A percentile compares a stretch with the other conserved stretches of the same genome.
Conservation (phyloP, 2,113 vertebrate genomes). For the Dicaeum eximium region DNA sequence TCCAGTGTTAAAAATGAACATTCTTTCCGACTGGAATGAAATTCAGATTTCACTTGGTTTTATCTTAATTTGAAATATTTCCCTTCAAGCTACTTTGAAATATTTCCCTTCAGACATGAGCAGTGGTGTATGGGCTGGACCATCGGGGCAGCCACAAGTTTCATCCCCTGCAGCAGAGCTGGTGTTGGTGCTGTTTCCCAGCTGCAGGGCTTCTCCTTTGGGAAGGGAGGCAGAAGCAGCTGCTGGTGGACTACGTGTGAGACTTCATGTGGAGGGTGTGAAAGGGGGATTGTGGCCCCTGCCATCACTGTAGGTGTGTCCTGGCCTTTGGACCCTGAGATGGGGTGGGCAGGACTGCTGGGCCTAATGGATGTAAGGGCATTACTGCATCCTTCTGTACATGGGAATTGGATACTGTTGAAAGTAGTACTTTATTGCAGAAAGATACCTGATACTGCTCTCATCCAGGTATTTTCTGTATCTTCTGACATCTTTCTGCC, state of each 20-base stretch:
- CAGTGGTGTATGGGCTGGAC: background rate
- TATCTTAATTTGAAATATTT: background rate
- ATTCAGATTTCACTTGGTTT: background rate
- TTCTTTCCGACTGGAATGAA: background rate
- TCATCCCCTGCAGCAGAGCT: background rate
- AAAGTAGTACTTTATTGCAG: background rate
- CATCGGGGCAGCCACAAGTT: background rate
- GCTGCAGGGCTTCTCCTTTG: background rate
- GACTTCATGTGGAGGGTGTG: fast-evolving
- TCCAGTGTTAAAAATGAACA: background rate
- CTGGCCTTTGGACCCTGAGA: background rate
- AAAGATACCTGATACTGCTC: background rate
- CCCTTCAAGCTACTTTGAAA: background rate
- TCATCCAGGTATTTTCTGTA: background rate
- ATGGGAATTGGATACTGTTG: background rate
- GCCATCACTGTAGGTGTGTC: background rate
- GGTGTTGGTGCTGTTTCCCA: background rate
- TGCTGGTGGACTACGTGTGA: fast-evolving
- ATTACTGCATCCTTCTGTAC: background rate
- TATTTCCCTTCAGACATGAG: background rate
- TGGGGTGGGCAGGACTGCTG: background rate
- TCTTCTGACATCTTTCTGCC: background rate
- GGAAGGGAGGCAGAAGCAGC: background rate
- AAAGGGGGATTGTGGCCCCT: background rate
- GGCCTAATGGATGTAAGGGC: background rate